phyloP scores from a whole-genome alignment of 2,113 vertebrate species.

The Indri indri region DNA sequence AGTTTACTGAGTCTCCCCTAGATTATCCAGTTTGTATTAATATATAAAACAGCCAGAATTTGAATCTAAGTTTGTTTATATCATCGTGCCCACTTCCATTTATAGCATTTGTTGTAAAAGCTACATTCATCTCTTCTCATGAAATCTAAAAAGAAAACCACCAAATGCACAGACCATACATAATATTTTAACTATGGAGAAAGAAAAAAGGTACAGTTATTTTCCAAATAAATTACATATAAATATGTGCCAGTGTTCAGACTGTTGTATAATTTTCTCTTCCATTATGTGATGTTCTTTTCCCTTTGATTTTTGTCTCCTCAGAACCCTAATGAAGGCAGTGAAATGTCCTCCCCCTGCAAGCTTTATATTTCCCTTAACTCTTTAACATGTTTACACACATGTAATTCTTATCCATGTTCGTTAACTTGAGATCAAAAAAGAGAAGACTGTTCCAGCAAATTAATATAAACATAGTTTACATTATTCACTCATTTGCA shows the following conservation, averaged over 20 bases:
- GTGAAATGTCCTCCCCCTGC: neutral
- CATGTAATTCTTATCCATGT: neutral
- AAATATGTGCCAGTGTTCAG: neutral
- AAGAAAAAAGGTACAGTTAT: neutral
- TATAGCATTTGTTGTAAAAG: neutral
- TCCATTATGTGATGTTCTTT: neutral
- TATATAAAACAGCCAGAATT: neutral
- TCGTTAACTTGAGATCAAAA: neutral
- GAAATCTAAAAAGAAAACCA: neutral
- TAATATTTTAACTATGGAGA: neutral
- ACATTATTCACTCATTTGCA: constrained; percentile 6
- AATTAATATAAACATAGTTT: constrained; percentile 17
- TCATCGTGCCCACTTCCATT: neutral
- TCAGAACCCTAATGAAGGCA: neutral
- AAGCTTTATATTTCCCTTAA: neutral
- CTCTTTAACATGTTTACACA: neutral
- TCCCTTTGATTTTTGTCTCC: neutral
- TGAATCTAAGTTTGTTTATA: neutral
- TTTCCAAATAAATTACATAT: neutral
- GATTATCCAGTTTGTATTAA: neutral
- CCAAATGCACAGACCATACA: neutral
- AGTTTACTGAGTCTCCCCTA: neutral
- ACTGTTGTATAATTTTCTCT: neutral
- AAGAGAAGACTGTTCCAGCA: neutral
- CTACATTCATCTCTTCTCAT: neutral